Base-by-base conservation (phyloP, 1,140 invertebrate species). In the Heliconius nattereri region DNA sequence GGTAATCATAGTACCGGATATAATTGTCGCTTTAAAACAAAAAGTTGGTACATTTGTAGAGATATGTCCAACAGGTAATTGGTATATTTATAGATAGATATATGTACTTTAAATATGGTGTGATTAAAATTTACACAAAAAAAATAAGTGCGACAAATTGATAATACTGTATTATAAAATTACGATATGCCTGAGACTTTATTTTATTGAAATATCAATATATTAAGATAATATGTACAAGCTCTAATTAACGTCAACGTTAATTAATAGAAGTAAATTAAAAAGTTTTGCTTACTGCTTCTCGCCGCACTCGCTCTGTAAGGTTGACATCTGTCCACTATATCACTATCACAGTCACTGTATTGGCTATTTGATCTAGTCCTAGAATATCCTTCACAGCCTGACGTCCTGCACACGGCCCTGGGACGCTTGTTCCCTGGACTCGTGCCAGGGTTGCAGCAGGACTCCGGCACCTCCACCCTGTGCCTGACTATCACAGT, bases 301-400 rank as follows among this genome's bases (percentile, higher is more conserved):
- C 86, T 91, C 7, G 89, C 88, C 73, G 90, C 71, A 81, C 91
- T 90, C 49, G 89, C 85, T 87, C 85, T 89, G 80, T 93, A 92
- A 11, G 88, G 86, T 84, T 87, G 85, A 85, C 81, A 86, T 86
- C 86, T 90, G 81, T 88, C 86, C 87, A 90, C 85, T 86, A 88
- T 78, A 87, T 86, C 91, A 93, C 90, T 94, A 93, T 92, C 92
- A 94, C 92, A 92, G 87, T 92, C 92, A 94, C 91, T 92, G 84
- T 87, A 91, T 90, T 87, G 76, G 86, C 85, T 92, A 90, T 83
- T 86, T 82, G 87, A 87, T 91, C 91, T 92, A 89, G 89, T 93
- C 85, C 91, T 92, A 85, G 76, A 84, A 85, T 91, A 94, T 82
- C 87, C 84, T 89, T 90, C 90, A 92, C 91, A 94, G 83, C 80